phyloP scores from a whole-genome alignment of 2,797 vertebrate genomes.

The Iguana delicatissima region DNA sequence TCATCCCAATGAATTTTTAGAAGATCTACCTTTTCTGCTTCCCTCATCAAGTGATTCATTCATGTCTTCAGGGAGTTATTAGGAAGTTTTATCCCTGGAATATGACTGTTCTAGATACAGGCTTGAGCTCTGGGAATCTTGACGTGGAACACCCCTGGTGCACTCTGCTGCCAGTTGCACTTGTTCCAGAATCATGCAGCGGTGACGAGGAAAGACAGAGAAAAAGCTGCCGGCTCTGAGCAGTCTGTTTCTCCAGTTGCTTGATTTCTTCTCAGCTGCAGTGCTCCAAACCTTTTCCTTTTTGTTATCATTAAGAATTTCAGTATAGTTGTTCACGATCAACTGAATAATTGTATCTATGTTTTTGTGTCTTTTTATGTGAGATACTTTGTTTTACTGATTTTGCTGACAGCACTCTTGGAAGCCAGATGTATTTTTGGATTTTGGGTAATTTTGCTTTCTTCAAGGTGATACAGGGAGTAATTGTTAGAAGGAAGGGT shows the following conservation, averaged over 20 bases:
- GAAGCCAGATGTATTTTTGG: background rate
- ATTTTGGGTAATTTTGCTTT: background rate
- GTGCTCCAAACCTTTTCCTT: too few relatives aligned
- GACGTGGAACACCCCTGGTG: too few relatives aligned
- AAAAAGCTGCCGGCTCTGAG: too few relatives aligned
- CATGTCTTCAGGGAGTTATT: background rate
- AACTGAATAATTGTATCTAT: too few relatives aligned
- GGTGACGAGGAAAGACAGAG: too few relatives aligned
- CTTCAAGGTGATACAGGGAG: background rate
- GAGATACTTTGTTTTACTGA: background rate
- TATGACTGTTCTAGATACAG: background rate
- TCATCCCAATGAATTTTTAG: background rate
- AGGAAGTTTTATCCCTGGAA: background rate
- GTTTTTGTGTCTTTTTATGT: too few relatives aligned
- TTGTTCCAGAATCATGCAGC: too few relatives aligned
- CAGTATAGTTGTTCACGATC: too few relatives aligned
- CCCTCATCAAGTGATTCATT: background rate
- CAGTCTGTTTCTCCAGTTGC: too few relatives aligned
- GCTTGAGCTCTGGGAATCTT: background rate
- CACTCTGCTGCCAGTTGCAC: too few relatives aligned
- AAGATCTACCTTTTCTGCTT: background rate
- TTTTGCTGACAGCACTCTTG: background rate
- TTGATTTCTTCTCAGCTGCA: too few relatives aligned
- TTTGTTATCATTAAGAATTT: too few relatives aligned
- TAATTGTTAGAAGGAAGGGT: background rate